These are phyloP conservation scores for Montipora foliosa DNA, from an alignment of 64 coral and sea anemone species.

Conservation along the genomic window DNA sequence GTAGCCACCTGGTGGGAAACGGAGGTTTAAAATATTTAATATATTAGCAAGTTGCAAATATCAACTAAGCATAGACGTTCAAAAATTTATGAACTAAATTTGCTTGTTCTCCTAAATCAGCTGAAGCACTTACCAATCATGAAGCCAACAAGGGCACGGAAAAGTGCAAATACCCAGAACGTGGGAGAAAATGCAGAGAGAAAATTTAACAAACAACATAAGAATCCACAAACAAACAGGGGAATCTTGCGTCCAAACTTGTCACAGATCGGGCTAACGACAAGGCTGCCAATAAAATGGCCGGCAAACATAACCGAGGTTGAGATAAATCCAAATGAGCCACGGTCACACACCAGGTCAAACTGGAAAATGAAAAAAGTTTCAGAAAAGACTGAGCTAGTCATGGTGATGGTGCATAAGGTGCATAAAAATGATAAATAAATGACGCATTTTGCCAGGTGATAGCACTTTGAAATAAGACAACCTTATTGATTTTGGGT, in stretches of 20 bases:
- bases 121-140: slow-evolving; percentile 19
- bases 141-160: slow-evolving; percentile 70
- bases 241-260: slow-evolving; percentile 64
- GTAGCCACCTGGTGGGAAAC: neutral
- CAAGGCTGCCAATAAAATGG: slow-evolving; percentile 33
- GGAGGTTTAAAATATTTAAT: neutral
- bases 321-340: slow-evolving; percentile 45
- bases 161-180: slow-evolving; percentile 86
- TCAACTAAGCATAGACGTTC: no score
- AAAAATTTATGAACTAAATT: no score
- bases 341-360: slow-evolving; percentile 59
- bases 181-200: slow-evolving; percentile 29
- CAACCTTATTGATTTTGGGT: no score
- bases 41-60: no score
- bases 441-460: no score
- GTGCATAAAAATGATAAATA: no score
- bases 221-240: slow-evolving; percentile 24
- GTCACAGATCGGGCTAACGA: slow-evolving; percentile 45
- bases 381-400: neutral
- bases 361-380: slow-evolving; percentile 44
- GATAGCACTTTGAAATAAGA: no score
- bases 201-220: slow-evolving; percentile 21
- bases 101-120: no score
- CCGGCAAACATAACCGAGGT: slow-evolving; percentile 71
- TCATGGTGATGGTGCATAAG: neutral